Percentiles rank a stretch among this genome's conserved stretches.
These are phyloP conservation scores for Pseudocheirus occidentalis DNA, from an alignment of 2,797 vertebrate species.

Conservation along the genomic window DNA sequence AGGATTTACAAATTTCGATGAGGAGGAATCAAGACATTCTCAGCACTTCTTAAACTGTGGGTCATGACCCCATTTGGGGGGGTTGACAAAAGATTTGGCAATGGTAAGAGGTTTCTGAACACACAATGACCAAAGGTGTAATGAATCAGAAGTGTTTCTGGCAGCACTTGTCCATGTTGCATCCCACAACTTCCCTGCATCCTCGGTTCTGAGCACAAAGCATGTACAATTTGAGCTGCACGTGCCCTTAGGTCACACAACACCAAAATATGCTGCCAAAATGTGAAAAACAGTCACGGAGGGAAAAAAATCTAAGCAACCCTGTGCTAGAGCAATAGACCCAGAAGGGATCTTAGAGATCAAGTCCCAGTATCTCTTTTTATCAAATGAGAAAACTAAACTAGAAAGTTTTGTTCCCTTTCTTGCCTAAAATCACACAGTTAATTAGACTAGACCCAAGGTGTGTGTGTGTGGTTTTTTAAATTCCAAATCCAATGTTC, in stretches of 20 bases:
- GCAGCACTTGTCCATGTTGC: too few relatives aligned
- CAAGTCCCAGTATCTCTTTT: neutral
- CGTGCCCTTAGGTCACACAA: too few relatives aligned
- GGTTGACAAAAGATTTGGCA: too few relatives aligned
- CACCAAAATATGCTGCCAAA: too few relatives aligned
- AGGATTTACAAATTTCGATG: neutral
- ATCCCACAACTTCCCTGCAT: too few relatives aligned
- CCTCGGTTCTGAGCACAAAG: too few relatives aligned
- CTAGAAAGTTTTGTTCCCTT: neutral
- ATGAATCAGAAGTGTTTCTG: too few relatives aligned
- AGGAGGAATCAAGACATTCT: neutral
- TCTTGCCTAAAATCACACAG: neutral
- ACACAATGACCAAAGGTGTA: too few relatives aligned
- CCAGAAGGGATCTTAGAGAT: neutral
- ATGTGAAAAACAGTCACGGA: constrained; percentile 2
- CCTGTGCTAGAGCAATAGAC: neutral
- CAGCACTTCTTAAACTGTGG: neutral
- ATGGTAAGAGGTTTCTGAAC: too few relatives aligned
- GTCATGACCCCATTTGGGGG: neutral
- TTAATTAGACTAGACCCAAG: neutral
- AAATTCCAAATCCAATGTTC: neutral
- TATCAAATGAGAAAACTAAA: neutral
- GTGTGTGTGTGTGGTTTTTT: neutral
- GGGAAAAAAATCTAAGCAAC: neutral
- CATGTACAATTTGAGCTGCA: too few relatives aligned